These are phyloP conservation scores for Nysson spinosus DNA, from an alignment of 2,888 invertebrate genomes.

Conservation along the genomic window DNA sequence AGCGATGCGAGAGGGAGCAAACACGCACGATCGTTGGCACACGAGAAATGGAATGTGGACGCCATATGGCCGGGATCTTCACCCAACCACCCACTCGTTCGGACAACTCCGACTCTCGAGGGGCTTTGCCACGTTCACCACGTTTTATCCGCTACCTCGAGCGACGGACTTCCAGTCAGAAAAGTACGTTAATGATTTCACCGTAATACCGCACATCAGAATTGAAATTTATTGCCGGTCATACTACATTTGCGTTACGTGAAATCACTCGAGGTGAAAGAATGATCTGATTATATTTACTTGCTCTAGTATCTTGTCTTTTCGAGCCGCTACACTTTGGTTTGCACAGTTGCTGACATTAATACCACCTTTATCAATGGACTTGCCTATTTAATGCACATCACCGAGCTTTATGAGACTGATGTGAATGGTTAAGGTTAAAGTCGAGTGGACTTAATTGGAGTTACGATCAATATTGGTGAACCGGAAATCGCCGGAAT, in stretches of 20 bases:
- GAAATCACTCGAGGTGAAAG: constrained; percentile 27
- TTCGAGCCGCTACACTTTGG: neutral
- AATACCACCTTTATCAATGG: too few species aligned
- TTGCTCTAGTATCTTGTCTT: neutral
- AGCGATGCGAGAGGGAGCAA: constrained; percentile 15
- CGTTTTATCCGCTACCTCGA: constrained; percentile 6
- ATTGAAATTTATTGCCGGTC: constrained; percentile 35
- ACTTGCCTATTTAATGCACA: too few species aligned
- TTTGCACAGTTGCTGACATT: too few species aligned
- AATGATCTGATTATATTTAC: constrained; percentile 22
- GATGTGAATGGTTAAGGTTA: too few species aligned
- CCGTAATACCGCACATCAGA: constrained; percentile 23
- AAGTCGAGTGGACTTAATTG: too few species aligned
- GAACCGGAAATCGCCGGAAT: too few species aligned
- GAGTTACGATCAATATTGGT: too few species aligned
- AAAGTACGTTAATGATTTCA: constrained; percentile 37
- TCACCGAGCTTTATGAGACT: too few species aligned
- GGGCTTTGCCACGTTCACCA: neutral
- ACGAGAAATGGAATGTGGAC: constrained; percentile 75
- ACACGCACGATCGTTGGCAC: constrained; percentile 51
- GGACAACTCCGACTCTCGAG: too few species aligned
- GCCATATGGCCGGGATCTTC: constrained; percentile 74
- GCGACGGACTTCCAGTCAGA: neutral
- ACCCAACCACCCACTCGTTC: constrained; percentile 64
- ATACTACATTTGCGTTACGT: constrained; percentile 32